phyloP scores from a whole-genome alignment of 2,888 invertebrate genomes.

The Muscina levida region DNA sequence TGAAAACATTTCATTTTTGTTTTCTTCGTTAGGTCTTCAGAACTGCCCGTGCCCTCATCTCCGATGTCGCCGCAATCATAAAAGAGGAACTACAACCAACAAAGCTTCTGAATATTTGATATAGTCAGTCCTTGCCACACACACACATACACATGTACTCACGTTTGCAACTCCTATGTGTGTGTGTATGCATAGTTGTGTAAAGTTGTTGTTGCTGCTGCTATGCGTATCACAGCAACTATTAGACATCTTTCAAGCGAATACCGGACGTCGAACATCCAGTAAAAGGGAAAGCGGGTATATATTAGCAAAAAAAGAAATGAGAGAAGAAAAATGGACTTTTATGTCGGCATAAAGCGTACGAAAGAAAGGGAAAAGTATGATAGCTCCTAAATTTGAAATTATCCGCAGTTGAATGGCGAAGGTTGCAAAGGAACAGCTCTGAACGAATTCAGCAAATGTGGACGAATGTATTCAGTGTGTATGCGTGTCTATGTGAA shows the following conservation, averaged over 20 bases:
- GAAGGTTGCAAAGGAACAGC: conserved; percentile 9
- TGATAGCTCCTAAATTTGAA: not conserved
- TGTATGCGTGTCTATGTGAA: not conserved
- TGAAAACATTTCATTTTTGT: conserved; percentile 49
- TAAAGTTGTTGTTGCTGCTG: not conserved
- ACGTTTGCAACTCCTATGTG: too few species aligned
- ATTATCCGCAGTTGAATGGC: conserved; percentile 17
- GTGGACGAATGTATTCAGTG: not conserved
- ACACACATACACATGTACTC: not conserved
- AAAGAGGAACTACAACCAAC: conserved; percentile 39
- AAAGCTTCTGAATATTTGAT: conserved; percentile 52
- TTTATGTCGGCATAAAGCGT: conserved; percentile 16
- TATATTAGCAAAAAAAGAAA: conserved; percentile 8
- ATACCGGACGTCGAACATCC: conserved; percentile 45
- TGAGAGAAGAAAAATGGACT: conserved; percentile 1
- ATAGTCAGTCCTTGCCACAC: not conserved
- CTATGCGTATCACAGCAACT: not conserved
- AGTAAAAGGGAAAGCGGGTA: conserved; percentile 19
- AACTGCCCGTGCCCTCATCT: conserved; percentile 8
- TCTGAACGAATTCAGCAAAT: conserved; percentile 29
- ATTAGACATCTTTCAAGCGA: conserved; percentile 45
- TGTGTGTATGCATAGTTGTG: too few species aligned
- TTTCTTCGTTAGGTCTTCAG: not conserved
- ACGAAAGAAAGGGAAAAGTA: not conserved
- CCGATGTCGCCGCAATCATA: conserved; percentile 5